Percentiles rank a stretch among this genome's conserved stretches.
Evolutionary conservation across 2,797 vertebrate species (phyloP).

Genomic region (Telmatherina bonti): DNA sequence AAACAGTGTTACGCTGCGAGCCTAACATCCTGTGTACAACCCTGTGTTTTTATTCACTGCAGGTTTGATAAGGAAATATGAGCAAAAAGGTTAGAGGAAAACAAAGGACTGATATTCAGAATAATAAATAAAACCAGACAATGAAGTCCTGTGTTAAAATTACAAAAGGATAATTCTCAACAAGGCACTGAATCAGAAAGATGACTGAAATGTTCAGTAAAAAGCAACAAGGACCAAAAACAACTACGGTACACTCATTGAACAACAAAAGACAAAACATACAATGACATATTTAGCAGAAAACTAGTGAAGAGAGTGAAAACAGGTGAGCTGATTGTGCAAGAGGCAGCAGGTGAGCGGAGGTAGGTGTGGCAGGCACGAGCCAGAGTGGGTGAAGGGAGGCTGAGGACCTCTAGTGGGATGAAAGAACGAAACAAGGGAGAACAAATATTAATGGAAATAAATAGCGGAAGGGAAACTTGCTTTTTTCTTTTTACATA

Average conservation of each 20-base stretch:
- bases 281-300: neutral
- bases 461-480: too few species aligned
- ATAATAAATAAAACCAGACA: neutral
- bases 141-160: neutral
- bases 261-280: neutral
- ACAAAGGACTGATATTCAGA: neutral
- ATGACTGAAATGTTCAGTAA: neutral
- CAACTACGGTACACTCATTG: too few species aligned
- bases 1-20: slow-evolving; percentile 32
- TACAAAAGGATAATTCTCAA: neutral
- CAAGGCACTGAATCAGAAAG: neutral
- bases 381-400: neutral
- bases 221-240: too few species aligned
- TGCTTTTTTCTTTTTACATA: too few species aligned
- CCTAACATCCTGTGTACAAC: slow-evolving; percentile 57
- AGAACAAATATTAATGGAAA: neutral
- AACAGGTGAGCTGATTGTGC: neutral
- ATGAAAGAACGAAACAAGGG: neutral
- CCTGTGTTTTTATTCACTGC: slow-evolving; percentile 15
- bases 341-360: neutral
- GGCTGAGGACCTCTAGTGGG: slow-evolving; percentile 2
- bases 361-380: neutral
- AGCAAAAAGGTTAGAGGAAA: neutral
- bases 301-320: neutral
- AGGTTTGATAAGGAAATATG: slow-evolving; percentile 35